These are phyloP conservation scores for Mesodorylaimus sp. DNA, from an alignment of 2,888 invertebrate species.

Conservation along the genomic window DNA sequence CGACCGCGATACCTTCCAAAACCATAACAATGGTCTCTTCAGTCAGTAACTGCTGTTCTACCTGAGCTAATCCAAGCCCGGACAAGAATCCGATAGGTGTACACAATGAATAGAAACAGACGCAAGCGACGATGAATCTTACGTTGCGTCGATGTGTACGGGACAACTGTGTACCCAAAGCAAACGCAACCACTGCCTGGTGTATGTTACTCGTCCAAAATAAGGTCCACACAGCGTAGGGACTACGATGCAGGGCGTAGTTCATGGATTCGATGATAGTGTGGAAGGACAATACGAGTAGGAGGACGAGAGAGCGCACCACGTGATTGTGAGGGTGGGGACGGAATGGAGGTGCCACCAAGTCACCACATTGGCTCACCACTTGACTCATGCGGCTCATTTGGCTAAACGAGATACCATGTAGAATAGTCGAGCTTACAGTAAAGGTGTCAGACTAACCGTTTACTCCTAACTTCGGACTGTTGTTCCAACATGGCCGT, in stretches of 20 bases:
- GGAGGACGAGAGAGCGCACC: neutral
- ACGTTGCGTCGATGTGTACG: neutral
- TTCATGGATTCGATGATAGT: neutral
- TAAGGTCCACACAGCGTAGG: neutral
- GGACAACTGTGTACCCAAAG: neutral
- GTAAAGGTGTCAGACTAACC: too few relatives aligned
- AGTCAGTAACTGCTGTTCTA: neutral
- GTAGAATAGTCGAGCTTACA: too few relatives aligned
- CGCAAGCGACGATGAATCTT: neutral
- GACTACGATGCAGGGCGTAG: neutral
- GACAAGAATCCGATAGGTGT: neutral
- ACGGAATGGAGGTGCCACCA: too few relatives aligned
- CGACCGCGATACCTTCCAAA: neutral
- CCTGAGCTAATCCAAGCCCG: neutral
- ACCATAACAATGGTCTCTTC: slow-evolving; percentile 6
- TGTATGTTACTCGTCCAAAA: neutral
- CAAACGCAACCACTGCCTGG: neutral
- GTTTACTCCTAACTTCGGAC: too few relatives aligned
- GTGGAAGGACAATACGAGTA: neutral
- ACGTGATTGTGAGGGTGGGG: neutral
- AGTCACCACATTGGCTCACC: too few relatives aligned
- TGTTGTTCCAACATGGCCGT: too few relatives aligned
- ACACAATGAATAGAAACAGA: neutral
- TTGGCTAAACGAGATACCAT: too few relatives aligned
- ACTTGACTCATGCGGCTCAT: too few relatives aligned